phyloP scores from a whole-genome alignment of 2,797 vertebrate genomes.

The Alca torda region DNA sequence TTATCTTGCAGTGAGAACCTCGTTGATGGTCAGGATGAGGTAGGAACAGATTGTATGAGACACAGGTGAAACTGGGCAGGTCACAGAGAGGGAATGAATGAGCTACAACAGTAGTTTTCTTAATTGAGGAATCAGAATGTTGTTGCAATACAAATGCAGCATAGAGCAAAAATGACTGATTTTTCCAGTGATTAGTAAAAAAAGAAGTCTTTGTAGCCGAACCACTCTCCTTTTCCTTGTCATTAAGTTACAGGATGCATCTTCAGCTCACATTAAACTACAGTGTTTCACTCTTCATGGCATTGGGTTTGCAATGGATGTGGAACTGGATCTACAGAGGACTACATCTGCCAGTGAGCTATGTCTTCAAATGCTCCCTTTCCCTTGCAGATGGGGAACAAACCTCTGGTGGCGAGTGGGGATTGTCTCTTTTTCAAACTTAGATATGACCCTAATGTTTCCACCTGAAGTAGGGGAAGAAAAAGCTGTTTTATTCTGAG shows the following conservation, averaged over 20 bases:
- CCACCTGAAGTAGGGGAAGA: background rate
- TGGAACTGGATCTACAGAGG: background rate
- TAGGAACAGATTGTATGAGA: background rate
- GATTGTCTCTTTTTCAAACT: background rate
- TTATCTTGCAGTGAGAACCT: background rate
- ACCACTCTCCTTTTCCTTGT: background rate
- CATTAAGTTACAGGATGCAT: background rate
- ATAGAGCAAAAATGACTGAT: background rate
- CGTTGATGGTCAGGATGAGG: background rate
- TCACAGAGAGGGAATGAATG: background rate
- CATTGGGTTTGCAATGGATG: background rate
- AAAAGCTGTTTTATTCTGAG: background rate
- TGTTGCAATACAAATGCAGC: background rate
- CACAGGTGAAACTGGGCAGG: background rate
- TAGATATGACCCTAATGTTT: background rate
- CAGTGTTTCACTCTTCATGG: background rate
- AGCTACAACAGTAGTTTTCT: background rate
- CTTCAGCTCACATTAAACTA: background rate
- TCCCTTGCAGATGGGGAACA: background rate
- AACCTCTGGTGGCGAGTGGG: background rate
- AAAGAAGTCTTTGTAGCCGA: background rate
- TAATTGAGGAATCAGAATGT: background rate
- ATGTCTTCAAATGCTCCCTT: background rate
- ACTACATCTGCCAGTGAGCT: background rate
- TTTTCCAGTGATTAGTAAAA: background rate